A percentile compares a stretch with the other conserved stretches of the same genome.
phyloP scores from a whole-genome alignment of 1,140 invertebrate species.

The Campodea augens region DNA sequence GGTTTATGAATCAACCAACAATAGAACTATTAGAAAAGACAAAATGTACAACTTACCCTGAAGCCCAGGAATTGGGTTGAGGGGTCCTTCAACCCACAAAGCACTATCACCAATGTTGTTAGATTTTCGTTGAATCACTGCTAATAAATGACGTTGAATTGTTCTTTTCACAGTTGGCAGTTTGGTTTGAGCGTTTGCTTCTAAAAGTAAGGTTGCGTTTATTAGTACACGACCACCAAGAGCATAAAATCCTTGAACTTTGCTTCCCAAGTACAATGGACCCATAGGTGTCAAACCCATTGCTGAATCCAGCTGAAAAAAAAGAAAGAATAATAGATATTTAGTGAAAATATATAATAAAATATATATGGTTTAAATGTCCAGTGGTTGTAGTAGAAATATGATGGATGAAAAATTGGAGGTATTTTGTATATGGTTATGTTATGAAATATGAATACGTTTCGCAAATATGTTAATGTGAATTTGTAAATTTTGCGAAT shows the following conservation, averaged over 20 bases:
- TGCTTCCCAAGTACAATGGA: constrained; percentile 58
- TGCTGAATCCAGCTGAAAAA: constrained; percentile 57
- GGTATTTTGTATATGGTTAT: too few species aligned
- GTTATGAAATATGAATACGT: constrained; percentile 2
- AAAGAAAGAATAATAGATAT: constrained; percentile 7
- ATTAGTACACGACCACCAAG: constrained; percentile 40
- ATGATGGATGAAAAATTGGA: too few species aligned
- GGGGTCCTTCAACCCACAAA: constrained; percentile 56
- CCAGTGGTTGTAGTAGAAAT: too few species aligned
- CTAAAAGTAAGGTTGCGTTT: constrained; percentile 56
- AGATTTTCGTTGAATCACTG: constrained; percentile 54
- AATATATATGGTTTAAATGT: neutral
- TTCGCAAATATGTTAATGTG: neutral
- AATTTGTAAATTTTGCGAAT: neutral
- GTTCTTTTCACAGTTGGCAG: constrained; percentile 44
- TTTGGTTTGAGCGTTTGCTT: constrained; percentile 47
- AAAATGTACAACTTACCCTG: constrained; percentile 32
- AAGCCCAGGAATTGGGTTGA: constrained; percentile 48
- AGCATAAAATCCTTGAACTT: constrained; percentile 61
- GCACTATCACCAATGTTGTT: constrained; percentile 73
- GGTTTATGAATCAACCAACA: too few species aligned
- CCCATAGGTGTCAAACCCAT: constrained; percentile 78
- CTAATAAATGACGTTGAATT: constrained; percentile 62
- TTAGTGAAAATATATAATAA: constrained; percentile 2
- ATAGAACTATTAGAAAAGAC: too few species aligned